Evolutionary conservation across 2,888 invertebrate genomes (phyloP).

Genomic region (Agonopterix subpropinquella): DNA sequence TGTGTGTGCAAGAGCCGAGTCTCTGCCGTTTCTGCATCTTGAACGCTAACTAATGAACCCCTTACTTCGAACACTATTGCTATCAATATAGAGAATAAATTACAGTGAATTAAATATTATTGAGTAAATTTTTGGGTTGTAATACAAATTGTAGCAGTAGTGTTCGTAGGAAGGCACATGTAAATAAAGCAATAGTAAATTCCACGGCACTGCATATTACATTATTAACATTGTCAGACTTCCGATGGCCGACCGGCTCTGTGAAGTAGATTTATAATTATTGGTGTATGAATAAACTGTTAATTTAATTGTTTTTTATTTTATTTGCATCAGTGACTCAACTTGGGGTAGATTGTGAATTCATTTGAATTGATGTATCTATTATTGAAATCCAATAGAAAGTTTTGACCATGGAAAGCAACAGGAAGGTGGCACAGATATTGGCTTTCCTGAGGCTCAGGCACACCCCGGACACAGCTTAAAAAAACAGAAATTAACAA

Average conservation of each 20-base stretch:
- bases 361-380: no score
- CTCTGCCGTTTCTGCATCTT: conserved; percentile 57
- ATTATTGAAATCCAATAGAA: no score
- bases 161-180: neutral
- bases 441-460: no score
- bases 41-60: conserved; percentile 20
- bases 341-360: no score
- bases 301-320: conserved; percentile 42
- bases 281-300: conserved; percentile 69
- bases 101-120: conserved; percentile 4
- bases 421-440: no score
- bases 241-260: conserved; percentile 30
- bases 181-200: conserved; percentile 3
- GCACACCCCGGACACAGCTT: no score
- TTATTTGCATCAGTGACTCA: conserved; percentile 1
- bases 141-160: neutral
- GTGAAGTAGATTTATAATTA: conserved; percentile 59
- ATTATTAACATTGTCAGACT: neutral
- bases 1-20: conserved; percentile 69
- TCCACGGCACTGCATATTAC: neutral
- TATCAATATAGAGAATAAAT: neutral
- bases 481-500: no score
- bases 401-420: no score
- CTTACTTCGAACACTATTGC: neutral
- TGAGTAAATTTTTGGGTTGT: conserved; percentile 15